Percentiles rank a stretch among this genome's conserved stretches.
Evolutionary conservation across 1,140 invertebrate species (phyloP).

Genomic region (Procambarus clarkii): DNA sequence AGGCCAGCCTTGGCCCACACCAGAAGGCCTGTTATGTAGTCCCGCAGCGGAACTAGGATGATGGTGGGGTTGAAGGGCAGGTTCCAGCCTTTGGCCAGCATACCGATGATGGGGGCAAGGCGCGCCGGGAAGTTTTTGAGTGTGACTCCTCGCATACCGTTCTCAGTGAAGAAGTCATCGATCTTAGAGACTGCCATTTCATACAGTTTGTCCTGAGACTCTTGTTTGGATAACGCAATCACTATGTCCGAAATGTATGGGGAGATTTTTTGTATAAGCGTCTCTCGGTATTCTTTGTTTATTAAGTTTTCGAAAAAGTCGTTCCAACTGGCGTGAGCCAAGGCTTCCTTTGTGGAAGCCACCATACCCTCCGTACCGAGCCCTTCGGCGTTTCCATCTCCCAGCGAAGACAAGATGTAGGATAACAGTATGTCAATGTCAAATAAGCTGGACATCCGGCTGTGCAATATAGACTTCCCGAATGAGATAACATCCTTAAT

Average conservation of each 20-base stretch:
- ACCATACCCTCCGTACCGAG: background rate
- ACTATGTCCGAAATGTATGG: background rate
- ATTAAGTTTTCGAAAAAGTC: slow-evolving; percentile 29
- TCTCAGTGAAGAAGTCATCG: slow-evolving; percentile 11
- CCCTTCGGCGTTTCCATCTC: background rate
- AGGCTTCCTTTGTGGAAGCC: background rate
- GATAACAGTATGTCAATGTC: background rate
- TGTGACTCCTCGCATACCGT: slow-evolving; percentile 46
- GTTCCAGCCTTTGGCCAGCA: slow-evolving; percentile 25
- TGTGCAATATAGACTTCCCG: slow-evolving; percentile 18
- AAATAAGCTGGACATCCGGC: background rate
- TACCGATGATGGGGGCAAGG: slow-evolving; percentile 12
- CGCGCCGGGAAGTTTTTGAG: slow-evolving; percentile 57
- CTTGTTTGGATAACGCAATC: background rate
- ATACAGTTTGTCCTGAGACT: slow-evolving; percentile 19
- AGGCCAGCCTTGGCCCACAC: slow-evolving; percentile 4
- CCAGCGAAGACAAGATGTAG: background rate
- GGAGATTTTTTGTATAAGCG: background rate
- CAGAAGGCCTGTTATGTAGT: slow-evolving; percentile 16
- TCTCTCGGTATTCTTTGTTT: slow-evolving; percentile 19
- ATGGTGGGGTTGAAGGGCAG: slow-evolving; percentile 43
- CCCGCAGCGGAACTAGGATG: slow-evolving; percentile 31
- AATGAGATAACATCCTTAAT: slow-evolving; percentile 24
- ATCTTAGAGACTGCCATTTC: background rate
- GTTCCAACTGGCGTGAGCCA: background rate